phyloP scores from a whole-genome alignment of 1,140 invertebrate genomes.

The Drosophila pseudoananassae region DNA sequence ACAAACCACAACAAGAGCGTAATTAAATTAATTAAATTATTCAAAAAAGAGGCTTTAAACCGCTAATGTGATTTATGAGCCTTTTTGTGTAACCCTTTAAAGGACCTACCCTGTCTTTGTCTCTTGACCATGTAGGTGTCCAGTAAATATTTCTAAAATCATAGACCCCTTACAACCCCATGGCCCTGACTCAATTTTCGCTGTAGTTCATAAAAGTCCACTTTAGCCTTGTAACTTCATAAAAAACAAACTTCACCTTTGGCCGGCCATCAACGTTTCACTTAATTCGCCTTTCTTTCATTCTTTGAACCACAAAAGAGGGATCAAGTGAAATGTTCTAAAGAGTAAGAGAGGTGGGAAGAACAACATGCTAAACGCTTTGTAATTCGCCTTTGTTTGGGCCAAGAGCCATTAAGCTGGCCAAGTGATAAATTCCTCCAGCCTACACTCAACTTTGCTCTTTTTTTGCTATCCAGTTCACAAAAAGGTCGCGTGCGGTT shows the following conservation, averaged over 20 bases:
- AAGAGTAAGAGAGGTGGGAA: constrained; percentile 7
- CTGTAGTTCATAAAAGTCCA: constrained; percentile 51
- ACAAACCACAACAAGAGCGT: background rate
- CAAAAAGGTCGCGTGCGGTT: constrained; percentile 68
- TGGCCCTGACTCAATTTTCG: constrained; percentile 64
- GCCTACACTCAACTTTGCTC: constrained; percentile 48
- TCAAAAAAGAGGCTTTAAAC: background rate
- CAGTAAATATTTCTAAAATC: background rate
- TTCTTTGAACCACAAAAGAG: constrained; percentile 39
- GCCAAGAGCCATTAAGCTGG: constrained; percentile 77
- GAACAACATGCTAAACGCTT: constrained; percentile 72
- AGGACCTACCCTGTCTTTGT: too few relatives aligned
- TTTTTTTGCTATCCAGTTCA: constrained; percentile 5
- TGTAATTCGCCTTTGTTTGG: constrained; percentile 78
- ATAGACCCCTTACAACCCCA: background rate
- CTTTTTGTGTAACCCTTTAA: too few relatives aligned
- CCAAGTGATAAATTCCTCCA: constrained; percentile 76
- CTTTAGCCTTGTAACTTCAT: constrained; percentile 13
- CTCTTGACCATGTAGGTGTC: too few relatives aligned
- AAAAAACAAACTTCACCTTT: constrained; percentile 1
- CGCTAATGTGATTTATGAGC: too few relatives aligned
- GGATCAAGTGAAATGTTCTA: constrained; percentile 47
- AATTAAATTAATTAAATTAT: background rate
- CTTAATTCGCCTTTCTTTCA: background rate
- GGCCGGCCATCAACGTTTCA: constrained; percentile 22